Conservation (phyloP, 1,140 invertebrate genomes). For the Scaptomyza montana region DNA sequence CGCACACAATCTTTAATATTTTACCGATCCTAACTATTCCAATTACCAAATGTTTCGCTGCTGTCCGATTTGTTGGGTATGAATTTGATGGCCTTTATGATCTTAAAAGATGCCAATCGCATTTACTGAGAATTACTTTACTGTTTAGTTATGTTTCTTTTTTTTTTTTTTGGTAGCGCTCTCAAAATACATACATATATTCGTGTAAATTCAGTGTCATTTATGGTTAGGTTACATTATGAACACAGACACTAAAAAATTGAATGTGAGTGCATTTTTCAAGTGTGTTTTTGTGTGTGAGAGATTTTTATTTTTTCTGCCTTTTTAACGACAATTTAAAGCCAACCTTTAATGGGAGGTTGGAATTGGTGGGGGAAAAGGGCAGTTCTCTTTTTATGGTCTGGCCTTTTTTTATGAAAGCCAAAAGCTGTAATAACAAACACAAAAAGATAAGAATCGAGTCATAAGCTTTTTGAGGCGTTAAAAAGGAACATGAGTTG, state of each 20-base stretch:
- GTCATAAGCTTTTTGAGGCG: slow-evolving; percentile 58
- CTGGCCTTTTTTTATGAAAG: slow-evolving; percentile 50
- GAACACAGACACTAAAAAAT: slow-evolving; percentile 54
- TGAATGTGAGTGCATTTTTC: slow-evolving; percentile 50
- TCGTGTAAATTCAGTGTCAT: slow-evolving; percentile 66
- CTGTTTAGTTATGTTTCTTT: slow-evolving; percentile 7
- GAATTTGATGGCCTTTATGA: slow-evolving; percentile 52
- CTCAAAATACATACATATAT: slow-evolving; percentile 71
- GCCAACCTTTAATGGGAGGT: slow-evolving; percentile 65
- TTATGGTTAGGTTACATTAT: slow-evolving; percentile 53
- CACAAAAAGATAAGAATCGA: slow-evolving; percentile 23
- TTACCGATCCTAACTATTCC: slow-evolving; percentile 42
- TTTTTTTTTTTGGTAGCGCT: slow-evolving; percentile 31
- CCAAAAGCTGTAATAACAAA: slow-evolving; percentile 25
- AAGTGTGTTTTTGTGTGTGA: no score
- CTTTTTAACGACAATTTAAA: slow-evolving; percentile 75
- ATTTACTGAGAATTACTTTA: slow-evolving; percentile 61
- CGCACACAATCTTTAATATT: slow-evolving; percentile 20
- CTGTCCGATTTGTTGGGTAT: background rate
- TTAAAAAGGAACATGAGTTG: slow-evolving; percentile 48
- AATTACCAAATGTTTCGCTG: slow-evolving; percentile 42
- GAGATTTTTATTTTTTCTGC: slow-evolving; percentile 30
- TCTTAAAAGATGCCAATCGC: slow-evolving; percentile 64
- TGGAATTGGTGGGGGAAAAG: background rate
- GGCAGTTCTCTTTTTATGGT: slow-evolving; percentile 54